phyloP scores from a whole-genome alignment of 2,797 vertebrate genomes.

The Benthosema pterotum region DNA sequence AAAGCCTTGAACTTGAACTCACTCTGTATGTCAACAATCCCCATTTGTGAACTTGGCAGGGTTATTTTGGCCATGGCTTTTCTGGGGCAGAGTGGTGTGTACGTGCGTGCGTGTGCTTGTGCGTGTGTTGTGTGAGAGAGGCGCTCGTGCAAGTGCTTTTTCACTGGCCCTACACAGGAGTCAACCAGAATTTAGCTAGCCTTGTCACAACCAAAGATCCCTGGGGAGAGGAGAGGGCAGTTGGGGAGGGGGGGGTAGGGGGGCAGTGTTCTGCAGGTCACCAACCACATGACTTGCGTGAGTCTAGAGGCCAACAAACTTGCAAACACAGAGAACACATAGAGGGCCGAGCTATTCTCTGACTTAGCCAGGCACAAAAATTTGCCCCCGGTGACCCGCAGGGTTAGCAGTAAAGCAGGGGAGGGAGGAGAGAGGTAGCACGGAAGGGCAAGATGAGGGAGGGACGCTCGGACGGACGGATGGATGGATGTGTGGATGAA shows the following conservation, averaged over 20 bases:
- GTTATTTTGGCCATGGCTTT: conserved; percentile 56
- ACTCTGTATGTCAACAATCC: conserved; percentile 48
- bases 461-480: conserved; percentile 63
- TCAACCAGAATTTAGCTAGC: conserved; percentile 44
- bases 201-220: conserved; percentile 47
- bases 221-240: conserved; percentile 34
- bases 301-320: conserved; percentile 70
- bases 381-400: conserved; percentile 74
- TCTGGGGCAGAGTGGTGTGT: conserved; percentile 47
- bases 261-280: conserved; percentile 66
- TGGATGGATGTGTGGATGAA: conserved; percentile 58
- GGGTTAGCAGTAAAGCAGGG: conserved; percentile 50
- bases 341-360: conserved; percentile 72
- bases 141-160: background rate
- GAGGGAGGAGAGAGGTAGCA: conserved; percentile 44
- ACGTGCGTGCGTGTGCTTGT: conserved; percentile 13
- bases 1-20: background rate
- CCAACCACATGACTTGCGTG: conserved; percentile 74
- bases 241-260: conserved; percentile 13
- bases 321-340: conserved; percentile 21
- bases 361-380: conserved; percentile 81
- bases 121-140: background rate
- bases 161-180: conserved; percentile 9
- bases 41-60: conserved; percentile 68
- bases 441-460: conserved; percentile 41